These are phyloP conservation scores for Lutraria rhynchaena DNA, from an alignment of 1,140 invertebrate species.

Conservation along the genomic window DNA sequence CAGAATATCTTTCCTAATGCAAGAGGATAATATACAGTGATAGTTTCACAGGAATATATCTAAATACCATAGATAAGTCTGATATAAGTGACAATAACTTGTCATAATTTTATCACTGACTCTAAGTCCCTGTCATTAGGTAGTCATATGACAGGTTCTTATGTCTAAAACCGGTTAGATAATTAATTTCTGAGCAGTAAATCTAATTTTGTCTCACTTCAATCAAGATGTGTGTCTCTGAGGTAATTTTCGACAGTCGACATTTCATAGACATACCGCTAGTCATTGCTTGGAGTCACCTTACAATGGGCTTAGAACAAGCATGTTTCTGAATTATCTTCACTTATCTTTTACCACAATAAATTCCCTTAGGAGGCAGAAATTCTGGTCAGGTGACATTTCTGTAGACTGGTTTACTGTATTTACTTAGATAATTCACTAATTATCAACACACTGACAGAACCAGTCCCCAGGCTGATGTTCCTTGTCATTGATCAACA, in stretches of 20 bases:
- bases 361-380: no score
- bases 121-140: not conserved
- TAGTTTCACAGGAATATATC: no score
- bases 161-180: not conserved
- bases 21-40: no score
- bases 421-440: conserved; percentile 29
- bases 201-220: conserved; percentile 31
- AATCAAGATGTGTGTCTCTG: conserved; percentile 7
- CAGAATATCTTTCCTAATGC: no score
- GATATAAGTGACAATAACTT: not conserved
- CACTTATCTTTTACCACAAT: no score
- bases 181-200: conserved; percentile 35
- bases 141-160: no score
- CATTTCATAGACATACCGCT: no score
- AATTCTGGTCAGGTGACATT: no score
- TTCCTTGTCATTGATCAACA: conserved; percentile 54
- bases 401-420: conserved; percentile 13
- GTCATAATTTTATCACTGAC: conserved; percentile 37
- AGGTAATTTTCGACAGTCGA: not conserved
- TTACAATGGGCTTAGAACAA: no score
- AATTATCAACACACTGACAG: conserved; percentile 46
- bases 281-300: no score
- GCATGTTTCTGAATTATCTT: no score
- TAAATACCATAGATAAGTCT: no score
- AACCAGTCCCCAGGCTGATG: conserved; percentile 9